These are phyloP conservation scores for Mormyrus hasselquistii DNA, from an alignment of 2,797 vertebrate genomes.

Conservation along the genomic window DNA sequence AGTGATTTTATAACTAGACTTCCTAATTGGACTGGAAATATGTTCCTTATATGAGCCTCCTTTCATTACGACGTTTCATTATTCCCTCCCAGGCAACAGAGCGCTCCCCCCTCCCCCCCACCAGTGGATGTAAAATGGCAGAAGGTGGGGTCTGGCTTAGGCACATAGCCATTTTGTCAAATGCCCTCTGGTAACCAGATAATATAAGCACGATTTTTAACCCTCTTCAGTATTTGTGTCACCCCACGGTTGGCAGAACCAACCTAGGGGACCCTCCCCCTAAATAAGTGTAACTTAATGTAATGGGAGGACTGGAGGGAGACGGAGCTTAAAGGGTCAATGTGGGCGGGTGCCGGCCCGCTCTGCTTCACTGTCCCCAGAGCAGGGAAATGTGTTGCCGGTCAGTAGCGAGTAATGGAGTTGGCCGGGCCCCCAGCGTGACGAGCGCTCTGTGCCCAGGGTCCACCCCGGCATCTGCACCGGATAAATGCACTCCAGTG, in stretches of 20 bases:
- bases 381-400: neutral
- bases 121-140: neutral
- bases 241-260: neutral
- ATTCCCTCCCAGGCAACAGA: neutral
- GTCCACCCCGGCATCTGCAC: neutral
- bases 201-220: neutral
- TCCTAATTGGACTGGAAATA: slow-evolving; percentile 3
- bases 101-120: neutral
- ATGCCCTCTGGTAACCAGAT: neutral
- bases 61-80: neutral
- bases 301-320: neutral
- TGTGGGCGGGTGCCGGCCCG: neutral
- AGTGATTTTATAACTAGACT: neutral
- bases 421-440: neutral
- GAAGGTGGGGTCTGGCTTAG: neutral
- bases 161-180: neutral
- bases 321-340: neutral
- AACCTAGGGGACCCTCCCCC: neutral
- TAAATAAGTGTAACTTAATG: neutral
- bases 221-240: neutral
- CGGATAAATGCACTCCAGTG: neutral
- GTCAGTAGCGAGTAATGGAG: neutral
- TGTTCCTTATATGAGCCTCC: neutral
- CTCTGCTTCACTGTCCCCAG: neutral
- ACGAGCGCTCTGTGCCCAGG: neutral